phyloP scores from a whole-genome alignment of 2,888 invertebrate species.

The Xanthorhoe spadicearia region DNA sequence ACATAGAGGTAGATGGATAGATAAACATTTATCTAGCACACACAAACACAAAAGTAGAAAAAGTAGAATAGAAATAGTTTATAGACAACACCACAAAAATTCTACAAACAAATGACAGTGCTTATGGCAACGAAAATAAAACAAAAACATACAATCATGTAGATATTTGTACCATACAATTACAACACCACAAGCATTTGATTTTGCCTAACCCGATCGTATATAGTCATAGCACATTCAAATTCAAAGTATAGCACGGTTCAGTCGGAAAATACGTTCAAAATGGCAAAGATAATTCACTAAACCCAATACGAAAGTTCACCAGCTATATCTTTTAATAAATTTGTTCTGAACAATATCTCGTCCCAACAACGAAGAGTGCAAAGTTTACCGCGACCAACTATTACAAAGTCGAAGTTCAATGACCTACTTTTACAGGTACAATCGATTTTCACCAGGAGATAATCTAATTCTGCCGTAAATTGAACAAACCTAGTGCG shows the following conservation, averaged over 20 bases:
- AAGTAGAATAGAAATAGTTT: too few relatives aligned
- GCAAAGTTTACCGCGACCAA: neutral
- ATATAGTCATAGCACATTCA: neutral
- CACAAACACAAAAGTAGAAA: too few relatives aligned
- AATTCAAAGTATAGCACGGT: neutral
- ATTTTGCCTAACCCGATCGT: too few relatives aligned
- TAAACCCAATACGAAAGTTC: neutral
- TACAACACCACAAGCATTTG: too few relatives aligned
- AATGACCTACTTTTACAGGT: constrained; percentile 5
- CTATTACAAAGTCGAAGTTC: constrained; percentile 8
- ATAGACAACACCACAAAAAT: too few relatives aligned
- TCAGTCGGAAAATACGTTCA: too few relatives aligned
- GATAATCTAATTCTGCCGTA: neutral
- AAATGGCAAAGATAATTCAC: neutral
- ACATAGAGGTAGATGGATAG: too few relatives aligned
- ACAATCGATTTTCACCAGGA: neutral
- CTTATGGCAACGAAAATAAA: too few relatives aligned
- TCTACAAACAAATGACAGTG: too few relatives aligned
- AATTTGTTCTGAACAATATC: constrained; percentile 1
- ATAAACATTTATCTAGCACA: too few relatives aligned
- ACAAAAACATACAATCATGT: too few relatives aligned
- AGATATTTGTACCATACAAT: too few relatives aligned
- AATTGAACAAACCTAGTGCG: neutral
- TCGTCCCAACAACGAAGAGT: neutral
- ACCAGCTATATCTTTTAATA: neutral